Conservation (phyloP, 2,888 invertebrate genomes). For the Trisateles emortualis region DNA sequence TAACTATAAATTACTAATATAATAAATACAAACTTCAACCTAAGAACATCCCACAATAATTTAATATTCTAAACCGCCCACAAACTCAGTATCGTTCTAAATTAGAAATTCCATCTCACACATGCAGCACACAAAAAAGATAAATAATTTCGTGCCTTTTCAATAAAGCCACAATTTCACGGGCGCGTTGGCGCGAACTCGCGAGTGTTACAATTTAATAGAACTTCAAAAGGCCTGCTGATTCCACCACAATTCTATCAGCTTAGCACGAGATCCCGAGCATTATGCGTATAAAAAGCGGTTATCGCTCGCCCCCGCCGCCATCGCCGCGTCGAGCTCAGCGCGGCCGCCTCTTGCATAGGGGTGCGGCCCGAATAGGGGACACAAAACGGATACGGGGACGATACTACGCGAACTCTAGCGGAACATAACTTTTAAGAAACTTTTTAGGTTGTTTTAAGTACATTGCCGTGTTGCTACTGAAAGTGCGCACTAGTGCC, state of each 20-base stretch:
- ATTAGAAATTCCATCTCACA: conserved; percentile 50
- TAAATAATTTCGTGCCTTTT: conserved; percentile 79
- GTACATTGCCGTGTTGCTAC: conserved; percentile 68
- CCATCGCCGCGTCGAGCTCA: conserved; percentile 20
- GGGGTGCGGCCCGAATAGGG: conserved; percentile 37
- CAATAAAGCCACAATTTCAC: conserved; percentile 85
- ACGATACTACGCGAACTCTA: conserved; percentile 56
- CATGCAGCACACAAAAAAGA: conserved; percentile 57
- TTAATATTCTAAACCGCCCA: conserved; percentile 37
- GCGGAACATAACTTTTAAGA: conserved; percentile 59
- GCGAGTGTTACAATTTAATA: conserved; percentile 85
- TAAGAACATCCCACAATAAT: conserved; percentile 30
- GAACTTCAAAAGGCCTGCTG: conserved; percentile 85
- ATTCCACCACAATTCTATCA: conserved; percentile 86
- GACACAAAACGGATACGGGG: conserved; percentile 52
- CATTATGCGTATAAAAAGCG: conserved; percentile 86
- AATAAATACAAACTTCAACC: conserved; percentile 35
- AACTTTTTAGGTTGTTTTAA: conserved; percentile 70
- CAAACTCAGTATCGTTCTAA: conserved; percentile 42
- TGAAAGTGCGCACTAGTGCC: conserved; percentile 49
- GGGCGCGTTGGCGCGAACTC: conserved; percentile 81
- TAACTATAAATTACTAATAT: too few species aligned
- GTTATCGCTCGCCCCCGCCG: conserved; percentile 72
- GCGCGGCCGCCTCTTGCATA: conserved; percentile 24
- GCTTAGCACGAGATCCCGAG: conserved; percentile 83